phyloP scores from a whole-genome alignment of 2,113 vertebrate species.

The Cryptomyrus ogoouensis region DNA sequence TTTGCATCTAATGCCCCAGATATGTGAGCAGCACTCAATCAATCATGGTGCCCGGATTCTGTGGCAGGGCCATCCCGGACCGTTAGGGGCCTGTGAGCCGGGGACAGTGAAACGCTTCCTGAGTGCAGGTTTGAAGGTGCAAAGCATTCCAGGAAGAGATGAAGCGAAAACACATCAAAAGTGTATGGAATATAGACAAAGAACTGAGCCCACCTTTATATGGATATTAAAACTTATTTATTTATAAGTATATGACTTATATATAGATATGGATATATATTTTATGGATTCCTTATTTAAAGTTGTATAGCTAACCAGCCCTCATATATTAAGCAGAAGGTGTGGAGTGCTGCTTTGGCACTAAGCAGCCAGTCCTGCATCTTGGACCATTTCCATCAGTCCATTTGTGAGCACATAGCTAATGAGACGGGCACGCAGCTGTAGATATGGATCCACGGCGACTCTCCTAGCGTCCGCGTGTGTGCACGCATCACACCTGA shows the following conservation, averaged over 20 bases:
- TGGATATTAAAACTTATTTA: conserved; percentile 1
- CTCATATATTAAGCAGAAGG: background rate
- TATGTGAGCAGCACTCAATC: conserved; percentile 52
- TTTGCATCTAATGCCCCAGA: conserved; percentile 54
- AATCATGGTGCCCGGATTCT: conserved; percentile 43
- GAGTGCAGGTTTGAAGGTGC: conserved; percentile 48
- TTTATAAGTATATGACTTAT: background rate
- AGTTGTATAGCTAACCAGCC: background rate
- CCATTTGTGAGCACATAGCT: conserved; percentile 4
- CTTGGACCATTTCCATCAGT: background rate
- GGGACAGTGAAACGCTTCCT: conserved; percentile 57
- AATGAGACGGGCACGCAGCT: background rate
- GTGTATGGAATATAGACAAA: background rate
- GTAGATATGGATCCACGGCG: background rate
- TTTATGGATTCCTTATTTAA: background rate
- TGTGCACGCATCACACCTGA: background rate
- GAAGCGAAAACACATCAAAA: background rate
- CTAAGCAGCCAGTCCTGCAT: background rate
- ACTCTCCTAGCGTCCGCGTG: background rate
- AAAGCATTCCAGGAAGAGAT: conserved; percentile 19
- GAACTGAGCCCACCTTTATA: background rate
- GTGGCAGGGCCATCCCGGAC: conserved; percentile 15
- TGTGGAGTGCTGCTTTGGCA: background rate
- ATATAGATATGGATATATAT: background rate
- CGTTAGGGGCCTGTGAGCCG: conserved; percentile 25